A percentile compares a stretch with the other conserved stretches of the same genome.
phyloP scores from a whole-genome alignment of 2,888 invertebrate genomes.

The Dinocampus coccinellae region DNA sequence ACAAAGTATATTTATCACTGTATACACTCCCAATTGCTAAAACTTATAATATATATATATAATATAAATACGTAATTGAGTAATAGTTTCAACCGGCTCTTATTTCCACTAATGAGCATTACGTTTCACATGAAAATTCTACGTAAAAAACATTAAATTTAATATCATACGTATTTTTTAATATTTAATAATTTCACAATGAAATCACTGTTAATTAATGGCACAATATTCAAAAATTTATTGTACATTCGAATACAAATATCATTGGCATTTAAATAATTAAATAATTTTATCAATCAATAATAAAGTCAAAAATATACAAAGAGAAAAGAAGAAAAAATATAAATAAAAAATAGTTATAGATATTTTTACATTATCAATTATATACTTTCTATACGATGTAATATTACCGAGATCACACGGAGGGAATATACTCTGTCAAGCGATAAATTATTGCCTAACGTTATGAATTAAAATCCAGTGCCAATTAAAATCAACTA shows the following conservation, averaged over 20 bases:
- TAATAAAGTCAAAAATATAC: neutral
- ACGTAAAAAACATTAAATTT: neutral
- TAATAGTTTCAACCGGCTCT: conserved; percentile 47
- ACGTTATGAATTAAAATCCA: conserved; percentile 30
- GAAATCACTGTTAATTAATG: too few relatives aligned
- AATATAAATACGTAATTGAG: neutral
- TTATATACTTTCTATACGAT: conserved; percentile 26
- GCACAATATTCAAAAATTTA: neutral
- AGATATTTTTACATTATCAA: conserved; percentile 18
- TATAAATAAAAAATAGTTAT: too few relatives aligned
- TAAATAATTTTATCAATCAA: neutral
- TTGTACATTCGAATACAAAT: neutral
- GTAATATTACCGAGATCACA: neutral
- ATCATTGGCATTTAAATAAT: neutral
- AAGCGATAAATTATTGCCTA: conserved; percentile 32
- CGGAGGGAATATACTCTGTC: conserved; percentile 16
- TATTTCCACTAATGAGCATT: conserved; percentile 38
- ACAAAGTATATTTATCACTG: conserved; percentile 36
- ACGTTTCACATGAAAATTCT: conserved; percentile 11
- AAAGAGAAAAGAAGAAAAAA: neutral
- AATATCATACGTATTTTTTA: neutral
- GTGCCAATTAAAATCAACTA: conserved; percentile 30
- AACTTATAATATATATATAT: conserved; percentile 34
- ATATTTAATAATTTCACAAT: neutral
- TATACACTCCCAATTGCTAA: neutral